phyloP scores from a whole-genome alignment of 2,888 invertebrate species.

The Nematopogon swammerdamellus region DNA sequence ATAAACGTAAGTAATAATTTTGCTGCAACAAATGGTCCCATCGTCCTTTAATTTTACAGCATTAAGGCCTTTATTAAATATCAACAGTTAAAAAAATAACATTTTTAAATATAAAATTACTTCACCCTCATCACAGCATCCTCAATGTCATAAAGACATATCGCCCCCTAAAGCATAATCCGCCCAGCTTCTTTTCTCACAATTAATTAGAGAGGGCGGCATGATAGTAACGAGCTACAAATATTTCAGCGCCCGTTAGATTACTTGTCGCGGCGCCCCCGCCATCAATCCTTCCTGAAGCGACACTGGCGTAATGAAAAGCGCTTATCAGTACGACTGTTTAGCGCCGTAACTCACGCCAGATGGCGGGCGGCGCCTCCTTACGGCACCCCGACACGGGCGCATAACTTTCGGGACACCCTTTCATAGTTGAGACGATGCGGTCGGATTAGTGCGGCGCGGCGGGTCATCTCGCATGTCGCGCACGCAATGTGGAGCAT shows the following conservation, averaged over 20 bases:
- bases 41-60: too few species aligned
- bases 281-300: constrained; percentile 3
- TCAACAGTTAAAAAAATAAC: too few species aligned
- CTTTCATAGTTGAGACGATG: neutral
- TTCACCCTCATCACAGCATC: too few species aligned
- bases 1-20: too few species aligned
- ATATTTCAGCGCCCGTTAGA: constrained; percentile 2
- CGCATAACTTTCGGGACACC: neutral
- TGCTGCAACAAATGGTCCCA: too few species aligned
- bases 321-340: constrained; percentile 5
- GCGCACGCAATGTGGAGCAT: too few species aligned
- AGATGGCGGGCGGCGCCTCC: constrained; percentile 1
- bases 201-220: neutral
- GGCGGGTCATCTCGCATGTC: too few species aligned
- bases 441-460: neutral
- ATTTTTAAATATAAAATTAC: too few species aligned
- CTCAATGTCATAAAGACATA: too few species aligned
- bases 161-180: too few species aligned
- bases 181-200: neutral
- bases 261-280: neutral
- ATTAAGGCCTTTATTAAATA: too few species aligned
- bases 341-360: constrained; percentile 4
- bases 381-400: neutral
- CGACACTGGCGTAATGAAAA: constrained; percentile 3
- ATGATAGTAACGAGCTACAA: neutral